Evolutionary conservation across 2,113 vertebrate genomes (phyloP).

Genomic region (Rhinoptilus africanus): DNA sequence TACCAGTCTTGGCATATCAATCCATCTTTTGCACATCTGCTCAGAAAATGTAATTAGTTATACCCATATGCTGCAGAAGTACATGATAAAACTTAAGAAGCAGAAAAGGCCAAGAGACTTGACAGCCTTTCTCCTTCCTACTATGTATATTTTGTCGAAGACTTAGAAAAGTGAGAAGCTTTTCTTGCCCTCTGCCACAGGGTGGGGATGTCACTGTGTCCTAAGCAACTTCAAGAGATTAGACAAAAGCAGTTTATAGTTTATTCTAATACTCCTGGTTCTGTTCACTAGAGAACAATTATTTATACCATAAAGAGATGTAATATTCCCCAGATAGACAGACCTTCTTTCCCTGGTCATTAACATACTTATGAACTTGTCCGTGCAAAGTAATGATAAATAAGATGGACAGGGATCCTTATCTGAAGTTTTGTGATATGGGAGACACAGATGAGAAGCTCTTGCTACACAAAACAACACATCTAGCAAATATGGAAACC

Average conservation of each 20-base stretch:
- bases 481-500: neutral
- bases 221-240: neutral
- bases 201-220: neutral
- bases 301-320: neutral
- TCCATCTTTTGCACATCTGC: constrained; percentile 61
- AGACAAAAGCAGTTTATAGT: neutral
- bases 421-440: neutral
- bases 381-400: neutral
- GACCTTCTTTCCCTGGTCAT: neutral
- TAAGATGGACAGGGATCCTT: neutral
- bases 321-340: neutral
- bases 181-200: constrained; percentile 26
- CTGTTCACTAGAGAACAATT: neutral
- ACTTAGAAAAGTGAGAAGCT: neutral
- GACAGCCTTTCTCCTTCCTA: neutral
- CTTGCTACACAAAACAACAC: neutral
- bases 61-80: constrained; percentile 46
- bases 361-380: neutral
- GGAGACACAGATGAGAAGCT: neutral
- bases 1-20: constrained; percentile 59
- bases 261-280: neutral
- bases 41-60: constrained; percentile 50
- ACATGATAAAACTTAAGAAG: constrained; percentile 30
- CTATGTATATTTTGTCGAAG: neutral
- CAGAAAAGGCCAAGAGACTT: neutral